phyloP scores from a whole-genome alignment of 2,888 invertebrate genomes.

The Linyphia triangularis region DNA sequence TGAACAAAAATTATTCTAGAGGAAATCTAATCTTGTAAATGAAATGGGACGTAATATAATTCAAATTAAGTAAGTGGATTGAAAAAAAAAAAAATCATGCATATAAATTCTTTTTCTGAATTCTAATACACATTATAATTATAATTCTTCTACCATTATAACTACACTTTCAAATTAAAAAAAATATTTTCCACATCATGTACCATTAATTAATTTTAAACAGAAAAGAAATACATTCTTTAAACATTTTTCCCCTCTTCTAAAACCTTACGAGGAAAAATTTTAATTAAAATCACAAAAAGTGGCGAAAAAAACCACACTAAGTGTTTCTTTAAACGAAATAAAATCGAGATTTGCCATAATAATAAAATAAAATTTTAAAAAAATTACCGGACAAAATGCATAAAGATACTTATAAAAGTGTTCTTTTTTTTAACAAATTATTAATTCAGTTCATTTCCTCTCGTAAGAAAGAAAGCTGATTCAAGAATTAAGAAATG shows the following conservation, averaged over 20 bases:
- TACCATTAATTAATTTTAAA: background rate
- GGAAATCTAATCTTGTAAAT: too few relatives aligned
- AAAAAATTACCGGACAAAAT: slow-evolving; percentile 38
- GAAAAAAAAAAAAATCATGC: too few relatives aligned
- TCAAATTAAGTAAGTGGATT: too few relatives aligned
- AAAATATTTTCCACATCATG: background rate
- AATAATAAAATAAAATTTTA: too few relatives aligned
- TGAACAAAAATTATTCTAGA: too few relatives aligned
- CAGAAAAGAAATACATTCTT: background rate
- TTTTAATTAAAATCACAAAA: slow-evolving; percentile 38
- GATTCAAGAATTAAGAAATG: slow-evolving; percentile 12
- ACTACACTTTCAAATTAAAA: too few relatives aligned
- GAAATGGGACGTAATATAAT: too few relatives aligned
- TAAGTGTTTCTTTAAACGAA: slow-evolving; percentile 30
- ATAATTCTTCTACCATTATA: too few relatives aligned
- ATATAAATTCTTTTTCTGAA: too few relatives aligned
- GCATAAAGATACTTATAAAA: slow-evolving; percentile 19
- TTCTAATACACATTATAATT: too few relatives aligned
- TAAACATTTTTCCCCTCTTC: background rate
- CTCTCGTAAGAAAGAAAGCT: background rate
- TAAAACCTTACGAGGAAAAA: slow-evolving; percentile 21
- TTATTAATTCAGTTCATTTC: slow-evolving; percentile 46
- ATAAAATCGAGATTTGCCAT: slow-evolving; percentile 38
- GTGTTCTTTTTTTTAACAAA: slow-evolving; percentile 1
- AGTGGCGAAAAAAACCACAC: background rate